Evolutionary conservation across 2,888 invertebrate genomes (phyloP), one percentile per base, ranked within the genome.

Genomic region (Bursaphelenchus okinawaensis): DNA sequence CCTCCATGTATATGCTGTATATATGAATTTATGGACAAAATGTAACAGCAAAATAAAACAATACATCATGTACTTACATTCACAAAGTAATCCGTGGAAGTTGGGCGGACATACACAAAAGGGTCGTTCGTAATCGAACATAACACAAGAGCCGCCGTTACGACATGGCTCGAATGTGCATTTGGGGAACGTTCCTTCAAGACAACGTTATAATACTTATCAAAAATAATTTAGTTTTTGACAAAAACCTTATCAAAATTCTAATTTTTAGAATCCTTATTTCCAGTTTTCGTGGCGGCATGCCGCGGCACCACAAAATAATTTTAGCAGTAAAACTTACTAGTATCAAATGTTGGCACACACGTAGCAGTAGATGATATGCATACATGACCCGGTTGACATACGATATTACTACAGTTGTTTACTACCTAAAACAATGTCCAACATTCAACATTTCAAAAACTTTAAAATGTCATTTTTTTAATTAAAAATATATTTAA

Each of bases 61-160:
- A 0, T n/a, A 56, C n/a, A n/a, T 2, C 24, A 12, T 40, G 19
- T 16, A 57, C 58, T 60, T 52, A 68, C 68, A 51, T 69, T 69
- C 70, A 51, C 69, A 69, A 16, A 69, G 51, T 16, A 71, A 27
- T 16, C 69, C 69, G 12, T 62, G 64, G 57, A 59, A 68, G 23
- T 27, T 22, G 7, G 55, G 54, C 22, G 69, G 60, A 55, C 69
- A 69, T 31, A 69, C 9, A 23, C 69, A 69, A 16, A 57, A 51
- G 23, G 52, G 68, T n/a, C 61, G 55, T 7, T 19, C 50, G 31
- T 61, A n/a, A 51, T 54, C 57, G 22, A 66, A 23, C 9, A 55
- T 26, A 6, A 69, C 56, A 51, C 69, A 69, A 51, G 51, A 27
- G 8, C 69, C 69, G 19, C 28, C 62, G 26, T 69, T 69, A 7